These are phyloP conservation scores for Leucophenga maculata DNA, from an alignment of 2,888 invertebrate genomes.

Conservation along the genomic window DNA sequence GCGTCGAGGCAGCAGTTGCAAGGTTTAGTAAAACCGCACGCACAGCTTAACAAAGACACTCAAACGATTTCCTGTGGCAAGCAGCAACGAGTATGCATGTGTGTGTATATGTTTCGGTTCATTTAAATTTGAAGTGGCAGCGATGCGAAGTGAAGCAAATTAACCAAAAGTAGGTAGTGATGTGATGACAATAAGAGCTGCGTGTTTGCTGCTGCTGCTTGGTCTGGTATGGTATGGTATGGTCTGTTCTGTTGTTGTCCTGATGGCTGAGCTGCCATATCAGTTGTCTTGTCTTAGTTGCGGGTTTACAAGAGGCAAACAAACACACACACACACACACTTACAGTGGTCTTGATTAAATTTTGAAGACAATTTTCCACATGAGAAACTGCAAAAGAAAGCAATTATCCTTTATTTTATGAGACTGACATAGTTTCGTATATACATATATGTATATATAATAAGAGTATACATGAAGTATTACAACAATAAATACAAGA, in stretches of 20 bases:
- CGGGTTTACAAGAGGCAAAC: not conserved
- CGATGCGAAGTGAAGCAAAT: conserved; percentile 13
- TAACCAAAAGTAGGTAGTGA: conserved; percentile 14
- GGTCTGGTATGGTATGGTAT: not conserved
- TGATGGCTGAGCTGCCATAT: no score
- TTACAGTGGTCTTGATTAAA: conserved; percentile 30
- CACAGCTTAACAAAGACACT: not conserved
- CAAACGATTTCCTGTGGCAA: not conserved
- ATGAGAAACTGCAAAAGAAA: conserved; percentile 30
- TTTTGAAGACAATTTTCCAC: conserved; percentile 35
- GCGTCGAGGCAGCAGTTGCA: not conserved
- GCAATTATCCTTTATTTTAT: conserved; percentile 33
- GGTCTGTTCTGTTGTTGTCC: no score
- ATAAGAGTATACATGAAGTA: no score
- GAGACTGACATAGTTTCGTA: conserved; percentile 10
- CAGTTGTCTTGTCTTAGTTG: not conserved
- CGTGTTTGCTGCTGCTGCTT: not conserved
- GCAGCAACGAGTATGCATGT: not conserved
- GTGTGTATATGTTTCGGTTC: not conserved
- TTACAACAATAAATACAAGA: not conserved
- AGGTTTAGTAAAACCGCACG: conserved; percentile 2
- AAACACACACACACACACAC: conserved; percentile 1
- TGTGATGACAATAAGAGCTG: conserved; percentile 13
- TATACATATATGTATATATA: not conserved
- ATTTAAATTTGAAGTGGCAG: conserved; percentile 5